These are phyloP conservation scores for Drosophila insularis DNA, from an alignment of 1,140 invertebrate genomes.

Conservation along the genomic window DNA sequence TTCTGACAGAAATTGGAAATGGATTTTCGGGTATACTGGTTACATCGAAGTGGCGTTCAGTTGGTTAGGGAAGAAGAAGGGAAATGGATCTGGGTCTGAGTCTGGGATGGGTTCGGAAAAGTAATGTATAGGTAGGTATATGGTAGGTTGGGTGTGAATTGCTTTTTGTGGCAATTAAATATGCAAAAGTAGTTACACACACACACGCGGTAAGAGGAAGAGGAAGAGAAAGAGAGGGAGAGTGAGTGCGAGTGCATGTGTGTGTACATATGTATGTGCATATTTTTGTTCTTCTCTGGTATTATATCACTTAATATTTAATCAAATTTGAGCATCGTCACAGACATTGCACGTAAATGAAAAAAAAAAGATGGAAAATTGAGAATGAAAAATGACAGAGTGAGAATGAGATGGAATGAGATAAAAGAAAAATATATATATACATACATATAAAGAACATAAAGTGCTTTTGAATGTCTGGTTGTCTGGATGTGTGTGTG, in stretches of 20 bases:
- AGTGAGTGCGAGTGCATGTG: not conserved
- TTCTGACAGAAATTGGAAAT: slow-evolving; percentile 24
- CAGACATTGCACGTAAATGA: slow-evolving; percentile 25
- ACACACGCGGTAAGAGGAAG: slow-evolving; percentile 1
- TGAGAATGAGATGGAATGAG: slow-evolving; percentile 1
- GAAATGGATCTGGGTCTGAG: no score
- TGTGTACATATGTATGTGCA: slow-evolving; percentile 1
- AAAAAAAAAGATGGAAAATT: slow-evolving; percentile 14
- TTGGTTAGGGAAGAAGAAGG: not conserved
- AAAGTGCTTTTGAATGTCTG: slow-evolving; percentile 48
- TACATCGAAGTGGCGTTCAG: slow-evolving; percentile 5
- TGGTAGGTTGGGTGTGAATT: slow-evolving; percentile 43
- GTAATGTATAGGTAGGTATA: slow-evolving; percentile 3
- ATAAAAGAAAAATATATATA: not conserved
- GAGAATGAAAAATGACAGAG: not conserved
- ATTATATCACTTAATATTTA: slow-evolving; percentile 76
- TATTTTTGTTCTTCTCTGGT: slow-evolving; percentile 21
- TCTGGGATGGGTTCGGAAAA: not conserved
- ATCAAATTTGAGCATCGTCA: slow-evolving; percentile 65
- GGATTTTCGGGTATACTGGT: slow-evolving; percentile 41
- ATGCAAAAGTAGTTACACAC: slow-evolving; percentile 71
- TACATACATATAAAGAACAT: slow-evolving; percentile 15
- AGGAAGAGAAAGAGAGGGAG: not conserved
- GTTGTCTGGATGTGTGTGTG: not conserved
- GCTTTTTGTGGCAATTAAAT: slow-evolving; percentile 72